Percentiles rank a stretch among this genome's conserved stretches.
Evolutionary conservation across 2,888 invertebrate species (phyloP).

Genomic region (Homarus gammarus): DNA sequence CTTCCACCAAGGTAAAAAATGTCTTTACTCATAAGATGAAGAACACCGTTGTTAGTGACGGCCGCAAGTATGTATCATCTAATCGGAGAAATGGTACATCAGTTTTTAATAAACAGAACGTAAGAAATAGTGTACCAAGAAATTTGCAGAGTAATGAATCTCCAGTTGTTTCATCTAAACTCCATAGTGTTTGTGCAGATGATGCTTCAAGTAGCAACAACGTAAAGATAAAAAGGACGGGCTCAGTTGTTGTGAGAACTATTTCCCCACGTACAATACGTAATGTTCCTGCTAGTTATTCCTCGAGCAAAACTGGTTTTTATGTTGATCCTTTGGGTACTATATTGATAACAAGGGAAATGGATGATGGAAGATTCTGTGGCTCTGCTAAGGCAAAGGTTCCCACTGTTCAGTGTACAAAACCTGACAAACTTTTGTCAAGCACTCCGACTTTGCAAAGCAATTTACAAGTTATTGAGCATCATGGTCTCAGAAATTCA

Average conservation of each 20-base stretch:
- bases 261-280: background rate
- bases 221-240: background rate
- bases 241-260: background rate
- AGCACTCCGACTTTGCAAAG: too few species aligned
- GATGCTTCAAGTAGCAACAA: background rate
- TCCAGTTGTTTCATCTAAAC: constrained; percentile 3
- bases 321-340: constrained; percentile 1
- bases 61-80: background rate
- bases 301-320: background rate
- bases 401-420: background rate
- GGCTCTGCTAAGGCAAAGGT: background rate
- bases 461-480: too few species aligned
- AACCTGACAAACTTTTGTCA: too few species aligned
- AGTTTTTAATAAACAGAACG: background rate
- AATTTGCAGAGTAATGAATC: background rate
- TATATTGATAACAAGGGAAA: background rate
- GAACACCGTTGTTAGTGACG: background rate
- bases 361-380: background rate
- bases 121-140: background rate
- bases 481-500: too few species aligned
- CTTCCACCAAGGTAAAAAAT: background rate
- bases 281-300: background rate
- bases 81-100: background rate
- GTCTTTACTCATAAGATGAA: background rate
- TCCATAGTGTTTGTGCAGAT: background rate